A percentile compares a stretch with the other conserved stretches of the same genome.
phyloP scores from a whole-genome alignment of 92 coral and sea anemone species.

The Epizoanthus rinbou region DNA sequence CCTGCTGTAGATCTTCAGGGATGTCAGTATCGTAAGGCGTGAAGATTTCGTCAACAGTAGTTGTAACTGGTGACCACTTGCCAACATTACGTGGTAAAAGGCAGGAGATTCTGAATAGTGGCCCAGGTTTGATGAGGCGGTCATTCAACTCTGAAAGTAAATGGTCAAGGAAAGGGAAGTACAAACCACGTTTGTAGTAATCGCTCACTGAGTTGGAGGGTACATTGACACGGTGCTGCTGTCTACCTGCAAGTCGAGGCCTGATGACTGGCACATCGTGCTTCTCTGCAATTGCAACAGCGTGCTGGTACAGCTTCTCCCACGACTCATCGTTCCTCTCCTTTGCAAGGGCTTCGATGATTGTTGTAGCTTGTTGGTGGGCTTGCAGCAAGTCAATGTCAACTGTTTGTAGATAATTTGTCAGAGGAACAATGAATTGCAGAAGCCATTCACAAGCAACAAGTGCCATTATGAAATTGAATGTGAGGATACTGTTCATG shows the following conservation, averaged over 20 bases:
- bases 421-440: slow-evolving; percentile 40
- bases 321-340: slow-evolving; percentile 27
- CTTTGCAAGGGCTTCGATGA: slow-evolving; percentile 35
- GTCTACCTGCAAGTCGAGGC: slow-evolving; percentile 39
- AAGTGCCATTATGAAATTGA: slow-evolving; percentile 41
- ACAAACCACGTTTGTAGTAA: slow-evolving; percentile 32
- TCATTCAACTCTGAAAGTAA: slow-evolving; percentile 34
- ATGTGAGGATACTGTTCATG: slow-evolving; percentile 30
- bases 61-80: slow-evolving; percentile 35
- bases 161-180: slow-evolving; percentile 30
- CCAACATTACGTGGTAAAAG: slow-evolving; percentile 35
- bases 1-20: slow-evolving; percentile 37
- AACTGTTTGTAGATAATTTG: slow-evolving; percentile 39
- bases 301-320: slow-evolving; percentile 28
- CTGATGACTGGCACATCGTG: slow-evolving; percentile 33
- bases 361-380: slow-evolving; percentile 19
- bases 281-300: slow-evolving; percentile 39
- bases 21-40: slow-evolving; percentile 34
- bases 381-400: slow-evolving; percentile 34
- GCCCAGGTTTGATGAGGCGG: slow-evolving; percentile 30
- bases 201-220: slow-evolving; percentile 36
- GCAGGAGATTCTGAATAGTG: slow-evolving; percentile 35
- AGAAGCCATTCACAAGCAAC: slow-evolving; percentile 34
- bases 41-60: slow-evolving; percentile 36
- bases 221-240: slow-evolving; percentile 32